Evolutionary conservation across 2,113 vertebrate genomes (phyloP), one percentile per base, ranked within the genome.

Genomic region (Nerophis lumbriciformis): DNA sequence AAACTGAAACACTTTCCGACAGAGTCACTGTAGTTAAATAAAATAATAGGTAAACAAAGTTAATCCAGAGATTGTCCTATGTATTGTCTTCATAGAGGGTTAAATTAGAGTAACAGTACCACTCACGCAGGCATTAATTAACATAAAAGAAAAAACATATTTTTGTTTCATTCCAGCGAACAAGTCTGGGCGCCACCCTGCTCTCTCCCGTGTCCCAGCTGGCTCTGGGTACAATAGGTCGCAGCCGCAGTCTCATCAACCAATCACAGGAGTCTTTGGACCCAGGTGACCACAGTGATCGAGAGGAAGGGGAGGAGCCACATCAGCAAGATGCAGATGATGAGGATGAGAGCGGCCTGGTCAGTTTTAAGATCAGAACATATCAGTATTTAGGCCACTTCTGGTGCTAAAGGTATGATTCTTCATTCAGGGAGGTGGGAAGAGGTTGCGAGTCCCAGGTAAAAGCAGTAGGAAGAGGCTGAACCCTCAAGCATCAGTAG

Each of bases 401-500:
- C 47, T 61, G 9, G 9, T 3, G 0, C 14, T 53, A 49, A 61
- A 44, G 15, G 45, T 37, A 6, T 21, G 28, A 16, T 37, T 63
- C 35, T 75, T 45, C 16, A 35, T 77, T 70, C 64, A 92, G 91
- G 84, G 84, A 51, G 62, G 79, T 8, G 89, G 90, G 58, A 91
- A 89, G 77, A 90, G 91, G 61, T 85, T 93, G 44, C 88, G 85
- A 48, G 90, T 92, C 28, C 92, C 93, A 38, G 86, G 88, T 1
- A 94, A 93, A 85, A 82, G 91, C 47, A 92, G 90, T 65, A 88
- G 92, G 73, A 96, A 96, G 88, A 91, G 92, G 68, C 83, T 95
- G 62, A 95, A 92, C 55, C 92, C 90, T 80, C 92, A 92, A 82
- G 91, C 88, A 47, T 91, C 90, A 6, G 89, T 92, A 45, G 91